Evolutionary conservation across 2,888 invertebrate species (phyloP), one percentile per base, ranked within the genome.

Genomic region (Pinctada fucata): DNA sequence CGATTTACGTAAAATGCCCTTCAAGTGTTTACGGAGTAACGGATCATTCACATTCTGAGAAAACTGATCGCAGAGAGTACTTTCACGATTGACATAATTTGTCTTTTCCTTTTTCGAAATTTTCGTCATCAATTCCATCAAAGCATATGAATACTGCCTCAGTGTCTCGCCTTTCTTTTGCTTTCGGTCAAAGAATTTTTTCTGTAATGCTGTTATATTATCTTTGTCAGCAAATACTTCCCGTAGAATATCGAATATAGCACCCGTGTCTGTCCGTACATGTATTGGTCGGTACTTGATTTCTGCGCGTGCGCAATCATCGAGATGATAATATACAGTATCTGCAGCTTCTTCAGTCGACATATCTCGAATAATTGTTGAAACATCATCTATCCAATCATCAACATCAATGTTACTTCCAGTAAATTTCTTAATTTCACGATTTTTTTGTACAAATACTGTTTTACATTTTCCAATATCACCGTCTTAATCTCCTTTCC

Each of bases 101-200:
- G 58, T 58, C 58, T 8, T 58, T 58, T 58, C 10, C 58, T 10
- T 6, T 58, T 6, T 58, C 58, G 10, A 58, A 8, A 8, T 58
- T 58, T 6, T 58, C 58, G 58, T 58, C 10, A 8, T 10, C 58
- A 58, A 6, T 58, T 10, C n/a, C n/a, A n/a, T 10, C 58, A 8
- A 6, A 6, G 6, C 58, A 58, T 58, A 58, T 10, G 58, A 58
- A 58, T 8, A 58, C 10, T 58, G 58, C 6, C 58, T 6, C 10
- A 58, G 10, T 58, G 58, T 8, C 10, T 58, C 58, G 6, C 6
- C 6, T 58, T 58, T 10, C 10, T 58, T 6, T 58, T 58, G 58
- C 10, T 58, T 58, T 58, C 58, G 58, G 58, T 58, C 58, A 8
- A 58, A 58, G 58, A 58, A 58, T 58, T 58, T 58, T 58, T n/a